Conservation (phyloP, 1,140 invertebrate genomes). For the Drosophila mauritiana region DNA sequence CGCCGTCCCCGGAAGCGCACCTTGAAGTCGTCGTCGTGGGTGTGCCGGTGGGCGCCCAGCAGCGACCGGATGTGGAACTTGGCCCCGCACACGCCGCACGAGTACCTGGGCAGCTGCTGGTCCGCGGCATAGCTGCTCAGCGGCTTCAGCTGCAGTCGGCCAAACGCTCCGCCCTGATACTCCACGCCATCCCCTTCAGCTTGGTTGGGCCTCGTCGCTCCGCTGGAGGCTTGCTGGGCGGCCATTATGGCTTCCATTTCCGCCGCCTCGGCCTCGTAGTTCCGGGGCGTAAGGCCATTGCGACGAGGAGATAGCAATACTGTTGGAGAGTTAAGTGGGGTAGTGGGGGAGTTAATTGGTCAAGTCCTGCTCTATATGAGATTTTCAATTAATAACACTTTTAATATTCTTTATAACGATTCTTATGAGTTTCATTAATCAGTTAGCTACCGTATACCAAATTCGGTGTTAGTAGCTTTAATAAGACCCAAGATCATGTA, state of each 20-base stretch:
- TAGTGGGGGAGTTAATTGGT: background rate
- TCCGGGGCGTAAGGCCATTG: conserved; percentile 60
- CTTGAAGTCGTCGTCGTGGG: conserved; percentile 66
- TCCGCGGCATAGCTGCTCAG: background rate
- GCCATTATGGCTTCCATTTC: conserved; percentile 22
- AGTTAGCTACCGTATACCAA: no score
- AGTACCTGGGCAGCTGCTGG: conserved; percentile 25
- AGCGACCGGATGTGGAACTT: conserved; percentile 63
- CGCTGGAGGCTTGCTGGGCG: background rate
- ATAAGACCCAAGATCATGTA: no score
- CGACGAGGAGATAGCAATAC: conserved; percentile 46
- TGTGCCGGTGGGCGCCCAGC: conserved; percentile 61
- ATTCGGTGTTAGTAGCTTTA: no score
- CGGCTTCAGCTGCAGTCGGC: conserved; percentile 7
- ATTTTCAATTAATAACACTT: no score
- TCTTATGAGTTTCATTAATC: no score
- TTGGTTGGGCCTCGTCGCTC: background rate
- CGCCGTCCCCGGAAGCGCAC: conserved; percentile 38
- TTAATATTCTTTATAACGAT: no score
- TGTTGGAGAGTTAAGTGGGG: no score
- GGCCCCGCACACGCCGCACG: conserved; percentile 55
- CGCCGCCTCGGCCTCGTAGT: conserved; percentile 23
- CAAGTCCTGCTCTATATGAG: background rate
- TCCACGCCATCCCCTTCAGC: background rate
- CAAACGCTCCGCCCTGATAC: background rate